Percentiles rank a stretch among this genome's conserved stretches.
Evolutionary conservation across 1,140 invertebrate genomes (phyloP).

Genomic region (Goniozus legneri): DNA sequence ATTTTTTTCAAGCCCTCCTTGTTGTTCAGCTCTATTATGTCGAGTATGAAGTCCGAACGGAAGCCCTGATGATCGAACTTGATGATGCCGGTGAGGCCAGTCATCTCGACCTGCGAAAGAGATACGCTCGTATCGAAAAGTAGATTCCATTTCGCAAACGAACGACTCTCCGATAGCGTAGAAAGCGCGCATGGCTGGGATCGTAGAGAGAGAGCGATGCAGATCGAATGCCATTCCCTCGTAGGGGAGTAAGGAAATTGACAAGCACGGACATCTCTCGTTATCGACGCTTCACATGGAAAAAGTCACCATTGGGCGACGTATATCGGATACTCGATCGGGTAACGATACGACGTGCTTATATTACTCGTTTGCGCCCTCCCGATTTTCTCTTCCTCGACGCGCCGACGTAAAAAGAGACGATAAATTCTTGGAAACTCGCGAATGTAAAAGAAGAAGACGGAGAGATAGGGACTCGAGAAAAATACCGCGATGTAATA

Average conservation of each 20-base stretch:
- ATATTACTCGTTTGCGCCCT: neutral
- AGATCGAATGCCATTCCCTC: no score
- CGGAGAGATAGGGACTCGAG: no score
- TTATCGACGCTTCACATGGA: neutral
- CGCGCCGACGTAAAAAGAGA: neutral
- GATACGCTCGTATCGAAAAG: no score
- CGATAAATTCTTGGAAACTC: neutral
- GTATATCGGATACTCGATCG: neutral
- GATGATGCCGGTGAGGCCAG: constrained; percentile 87
- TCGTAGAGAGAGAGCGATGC: no score
- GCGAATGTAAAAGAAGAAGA: constrained; percentile 1
- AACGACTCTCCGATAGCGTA: no score
- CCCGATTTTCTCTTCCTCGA: neutral
- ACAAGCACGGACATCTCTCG: neutral
- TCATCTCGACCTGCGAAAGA: constrained; percentile 75
- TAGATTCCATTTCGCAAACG: no score
- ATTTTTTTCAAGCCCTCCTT: constrained; percentile 78
- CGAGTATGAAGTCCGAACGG: constrained; percentile 84
- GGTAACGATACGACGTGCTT: neutral
- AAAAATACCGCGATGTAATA: no score
- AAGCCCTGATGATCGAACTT: constrained; percentile 94
- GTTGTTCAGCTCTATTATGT: constrained; percentile 80
- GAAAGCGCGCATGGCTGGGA: no score
- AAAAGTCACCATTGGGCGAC: neutral
- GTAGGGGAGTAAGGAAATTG: neutral